Percentiles rank a stretch among this genome's conserved stretches.
Evolutionary conservation across 1,140 invertebrate genomes (phyloP).

Genomic region (Apis dorsata): DNA sequence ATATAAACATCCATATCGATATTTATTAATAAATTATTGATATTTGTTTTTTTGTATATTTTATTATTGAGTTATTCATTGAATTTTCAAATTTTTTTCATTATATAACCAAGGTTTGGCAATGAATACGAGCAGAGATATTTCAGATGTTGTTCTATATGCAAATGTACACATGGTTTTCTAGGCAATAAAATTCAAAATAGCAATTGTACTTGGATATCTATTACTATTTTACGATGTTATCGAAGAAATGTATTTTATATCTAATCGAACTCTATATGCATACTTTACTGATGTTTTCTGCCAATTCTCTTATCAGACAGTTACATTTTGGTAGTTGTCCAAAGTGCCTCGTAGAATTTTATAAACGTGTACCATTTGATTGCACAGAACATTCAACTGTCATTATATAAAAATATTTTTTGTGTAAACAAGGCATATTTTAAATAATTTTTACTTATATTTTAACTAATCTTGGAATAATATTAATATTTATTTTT

Average conservation of each 20-base stretch:
- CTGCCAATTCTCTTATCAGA: constrained; percentile 33
- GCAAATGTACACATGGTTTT: constrained; percentile 1
- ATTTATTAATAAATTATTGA: neutral
- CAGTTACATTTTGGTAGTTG: constrained; percentile 21
- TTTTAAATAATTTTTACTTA: neutral
- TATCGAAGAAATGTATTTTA: constrained; percentile 30
- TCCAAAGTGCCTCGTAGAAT: constrained; percentile 28
- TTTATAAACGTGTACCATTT: neutral
- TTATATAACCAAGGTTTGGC: neutral
- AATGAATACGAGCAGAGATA: neutral
- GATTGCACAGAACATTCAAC: neutral
- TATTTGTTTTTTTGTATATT: neutral
- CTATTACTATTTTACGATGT: constrained; percentile 34
- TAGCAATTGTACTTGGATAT: neutral
- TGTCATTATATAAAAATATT: neutral
- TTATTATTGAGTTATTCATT: neutral
- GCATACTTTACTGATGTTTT: neutral
- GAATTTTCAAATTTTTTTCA: neutral
- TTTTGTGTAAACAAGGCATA: neutral
- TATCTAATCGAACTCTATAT: constrained; percentile 5
- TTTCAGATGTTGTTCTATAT: constrained; percentile 5
- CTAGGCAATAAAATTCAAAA: constrained; percentile 2
- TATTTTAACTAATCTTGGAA: too few species aligned
- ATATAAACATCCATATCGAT: neutral
- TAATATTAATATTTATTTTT: too few species aligned